These are phyloP conservation scores for Subanguina moxae DNA, from an alignment of 1,140 invertebrate genomes.

Conservation along the genomic window DNA sequence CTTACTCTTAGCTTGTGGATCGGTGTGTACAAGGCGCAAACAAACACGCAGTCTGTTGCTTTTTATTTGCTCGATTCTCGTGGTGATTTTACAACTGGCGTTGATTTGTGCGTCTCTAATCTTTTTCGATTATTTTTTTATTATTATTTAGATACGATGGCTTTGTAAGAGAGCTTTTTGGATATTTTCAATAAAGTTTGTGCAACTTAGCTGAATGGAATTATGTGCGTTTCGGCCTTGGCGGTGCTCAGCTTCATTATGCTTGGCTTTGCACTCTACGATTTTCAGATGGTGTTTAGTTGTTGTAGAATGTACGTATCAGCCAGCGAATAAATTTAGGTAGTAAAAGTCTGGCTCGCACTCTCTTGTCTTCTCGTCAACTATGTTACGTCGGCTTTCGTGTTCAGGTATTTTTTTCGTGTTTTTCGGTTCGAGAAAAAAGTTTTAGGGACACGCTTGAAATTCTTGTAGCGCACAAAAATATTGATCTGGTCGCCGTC, in stretches of 20 bases:
- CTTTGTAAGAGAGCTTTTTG: neutral
- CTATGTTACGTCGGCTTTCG: constrained; percentile 35
- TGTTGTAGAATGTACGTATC: no score
- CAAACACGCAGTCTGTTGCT: constrained; percentile 20
- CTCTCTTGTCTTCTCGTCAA: constrained; percentile 40
- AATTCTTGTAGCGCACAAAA: neutral
- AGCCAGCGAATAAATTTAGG: neutral
- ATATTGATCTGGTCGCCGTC: neutral
- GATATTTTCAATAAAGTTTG: neutral
- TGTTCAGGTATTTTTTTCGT: constrained; percentile 22
- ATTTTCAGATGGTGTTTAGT: constrained; percentile 23
- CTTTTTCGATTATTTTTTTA: neutral
- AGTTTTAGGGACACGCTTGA: neutral
- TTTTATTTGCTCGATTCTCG: constrained; percentile 32
- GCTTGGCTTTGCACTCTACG: constrained; percentile 42
- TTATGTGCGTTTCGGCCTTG: constrained; percentile 35
- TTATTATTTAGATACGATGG: neutral
- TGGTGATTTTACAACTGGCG: constrained; percentile 34
- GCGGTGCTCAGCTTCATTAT: constrained; percentile 47
- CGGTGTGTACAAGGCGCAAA: constrained; percentile 34
- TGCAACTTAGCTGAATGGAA: constrained; percentile 41
- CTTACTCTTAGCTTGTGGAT: constrained; percentile 42
- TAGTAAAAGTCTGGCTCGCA: constrained; percentile 41
- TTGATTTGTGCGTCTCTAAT: constrained; percentile 32
- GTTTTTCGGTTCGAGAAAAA: neutral